A percentile compares a stretch with the other conserved stretches of the same genome.
phyloP scores from a whole-genome alignment of 2,797 vertebrate species.

The Sebastes steindachneri region DNA sequence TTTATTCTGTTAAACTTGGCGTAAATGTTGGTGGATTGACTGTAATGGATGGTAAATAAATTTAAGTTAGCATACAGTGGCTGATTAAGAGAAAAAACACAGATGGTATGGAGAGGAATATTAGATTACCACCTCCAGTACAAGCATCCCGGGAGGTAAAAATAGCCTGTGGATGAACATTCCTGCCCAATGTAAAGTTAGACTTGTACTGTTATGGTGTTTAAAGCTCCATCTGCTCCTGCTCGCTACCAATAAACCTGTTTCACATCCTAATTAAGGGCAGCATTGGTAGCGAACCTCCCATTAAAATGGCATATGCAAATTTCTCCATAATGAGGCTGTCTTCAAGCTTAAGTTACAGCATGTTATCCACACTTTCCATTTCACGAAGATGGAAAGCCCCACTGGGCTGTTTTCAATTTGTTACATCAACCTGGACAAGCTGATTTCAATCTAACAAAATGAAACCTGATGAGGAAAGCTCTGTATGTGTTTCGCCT shows the following conservation, averaged over 20 bases:
- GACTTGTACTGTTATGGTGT: conserved; percentile 43
- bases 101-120: conserved; percentile 62
- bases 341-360: not conserved
- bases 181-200: conserved; percentile 43
- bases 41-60: conserved; percentile 7
- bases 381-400: not conserved
- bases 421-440: conserved; percentile 29
- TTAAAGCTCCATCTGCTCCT: conserved; percentile 61
- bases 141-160: conserved; percentile 58
- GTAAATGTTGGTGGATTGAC: conserved; percentile 13
- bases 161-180: conserved; percentile 66
- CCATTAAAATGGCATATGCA: conserved; percentile 9
- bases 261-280: conserved; percentile 11
- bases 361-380: not conserved
- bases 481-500: conserved; percentile 51
- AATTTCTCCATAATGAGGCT: not conserved
- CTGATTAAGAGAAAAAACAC: conserved; percentile 56
- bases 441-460: conserved; percentile 42
- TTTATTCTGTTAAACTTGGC: conserved; percentile 41
- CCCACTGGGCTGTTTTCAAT: conserved; percentile 9
- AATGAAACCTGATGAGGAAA: conserved; percentile 51
- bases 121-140: conserved; percentile 60
- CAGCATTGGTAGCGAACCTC: not conserved
- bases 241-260: conserved; percentile 12
- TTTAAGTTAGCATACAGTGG: conserved; percentile 9